Percentiles rank a stretch among this genome's conserved stretches.
Conservation (phyloP, 2,797 vertebrate species). For the Podarcis lilfordi region DNA sequence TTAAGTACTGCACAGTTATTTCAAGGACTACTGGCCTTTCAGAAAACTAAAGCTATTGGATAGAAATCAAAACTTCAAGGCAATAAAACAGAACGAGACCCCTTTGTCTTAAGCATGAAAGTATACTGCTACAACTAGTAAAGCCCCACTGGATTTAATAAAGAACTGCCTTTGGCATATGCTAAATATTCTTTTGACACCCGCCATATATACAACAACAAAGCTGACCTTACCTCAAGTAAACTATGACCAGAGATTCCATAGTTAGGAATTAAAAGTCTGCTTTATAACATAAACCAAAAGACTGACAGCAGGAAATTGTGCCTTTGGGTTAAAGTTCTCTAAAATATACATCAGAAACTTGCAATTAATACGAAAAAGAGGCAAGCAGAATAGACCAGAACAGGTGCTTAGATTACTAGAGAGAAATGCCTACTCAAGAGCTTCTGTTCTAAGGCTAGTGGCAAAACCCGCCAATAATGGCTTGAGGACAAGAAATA, state of each 20-base stretch:
- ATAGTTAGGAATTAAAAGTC: conserved; percentile 42
- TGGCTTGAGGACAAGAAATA: neutral
- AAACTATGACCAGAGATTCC: conserved; percentile 16
- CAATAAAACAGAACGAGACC: conserved; percentile 26
- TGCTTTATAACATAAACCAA: conserved; percentile 42
- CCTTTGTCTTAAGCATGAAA: conserved; percentile 35
- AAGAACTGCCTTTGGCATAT: neutral
- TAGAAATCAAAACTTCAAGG: conserved; percentile 34
- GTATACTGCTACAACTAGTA: neutral
- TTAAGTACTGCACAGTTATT: neutral
- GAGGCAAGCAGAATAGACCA: neutral
- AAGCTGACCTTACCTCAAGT: conserved; percentile 37
- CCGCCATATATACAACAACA: conserved; percentile 18
- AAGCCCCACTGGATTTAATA: conserved; percentile 23
- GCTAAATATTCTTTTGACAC: conserved; percentile 12
- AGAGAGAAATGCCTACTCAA: neutral
- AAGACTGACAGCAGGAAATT: conserved; percentile 36
- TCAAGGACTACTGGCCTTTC: conserved; percentile 44
- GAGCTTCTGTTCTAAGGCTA: conserved; percentile 14
- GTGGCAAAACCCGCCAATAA: neutral
- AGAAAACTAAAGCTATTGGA: conserved; percentile 23
- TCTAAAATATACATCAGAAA: neutral
- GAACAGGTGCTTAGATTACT: neutral
- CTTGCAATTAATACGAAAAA: neutral
- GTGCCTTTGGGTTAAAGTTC: conserved; percentile 25